Evolutionary conservation across 2,113 vertebrate species (phyloP).

Genomic region (Galeopterus variegatus): DNA sequence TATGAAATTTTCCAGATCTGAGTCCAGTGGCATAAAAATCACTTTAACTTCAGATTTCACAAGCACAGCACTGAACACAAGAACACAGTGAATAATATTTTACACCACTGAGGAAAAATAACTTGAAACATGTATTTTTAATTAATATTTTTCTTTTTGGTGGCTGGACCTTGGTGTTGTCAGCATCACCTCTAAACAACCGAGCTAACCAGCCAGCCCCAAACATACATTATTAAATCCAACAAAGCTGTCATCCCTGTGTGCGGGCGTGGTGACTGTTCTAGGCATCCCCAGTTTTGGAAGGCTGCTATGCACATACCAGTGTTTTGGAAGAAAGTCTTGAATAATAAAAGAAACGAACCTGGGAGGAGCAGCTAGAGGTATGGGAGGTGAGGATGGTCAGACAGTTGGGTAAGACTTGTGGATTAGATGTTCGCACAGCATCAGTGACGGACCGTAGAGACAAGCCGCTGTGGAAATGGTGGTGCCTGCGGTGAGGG

Average conservation of each 20-base stretch:
- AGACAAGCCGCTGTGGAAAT: rapidly evolving
- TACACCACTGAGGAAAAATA: rapidly evolving
- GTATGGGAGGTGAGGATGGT: background rate
- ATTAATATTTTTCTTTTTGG: too few species aligned
- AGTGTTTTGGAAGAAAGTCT: background rate
- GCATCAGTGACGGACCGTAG: rapidly evolving
- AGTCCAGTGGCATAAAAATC: background rate
- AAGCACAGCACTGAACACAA: rapidly evolving
- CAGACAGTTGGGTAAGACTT: rapidly evolving
- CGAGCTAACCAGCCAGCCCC: too few species aligned
- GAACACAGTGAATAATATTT: background rate
- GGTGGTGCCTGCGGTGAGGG: rapidly evolving
- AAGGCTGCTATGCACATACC: rapidly evolving
- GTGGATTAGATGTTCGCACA: rapidly evolving
- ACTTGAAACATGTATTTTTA: too few species aligned
- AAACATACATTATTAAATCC: background rate
- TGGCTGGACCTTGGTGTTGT: too few species aligned
- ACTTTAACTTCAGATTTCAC: too few species aligned
- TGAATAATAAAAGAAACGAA: background rate
- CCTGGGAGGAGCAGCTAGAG: background rate
- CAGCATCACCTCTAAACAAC: too few species aligned
- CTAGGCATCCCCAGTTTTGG: rapidly evolving
- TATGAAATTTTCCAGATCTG: background rate
- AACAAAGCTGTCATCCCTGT: rapidly evolving
- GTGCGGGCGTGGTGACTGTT: rapidly evolving